These are phyloP conservation scores for Elaphurus davidianus DNA, from an alignment of 2,113 vertebrate species.

Conservation along the genomic window DNA sequence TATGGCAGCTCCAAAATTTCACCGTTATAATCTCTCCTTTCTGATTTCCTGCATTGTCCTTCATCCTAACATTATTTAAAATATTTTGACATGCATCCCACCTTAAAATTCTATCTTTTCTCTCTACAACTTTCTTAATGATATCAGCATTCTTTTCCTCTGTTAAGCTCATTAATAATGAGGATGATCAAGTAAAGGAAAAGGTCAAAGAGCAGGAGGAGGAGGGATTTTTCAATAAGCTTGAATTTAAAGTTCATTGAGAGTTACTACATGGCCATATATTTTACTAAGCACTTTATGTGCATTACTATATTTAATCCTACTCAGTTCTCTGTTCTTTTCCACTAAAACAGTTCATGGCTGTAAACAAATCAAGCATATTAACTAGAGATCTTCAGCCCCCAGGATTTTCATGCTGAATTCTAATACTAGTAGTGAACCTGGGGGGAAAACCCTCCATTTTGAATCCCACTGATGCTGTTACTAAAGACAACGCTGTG, in stretches of 20 bases:
- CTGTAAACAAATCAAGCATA: neutral
- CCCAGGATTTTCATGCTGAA: neutral
- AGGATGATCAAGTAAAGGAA: neutral
- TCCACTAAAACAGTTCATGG: neutral
- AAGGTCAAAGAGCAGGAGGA: neutral
- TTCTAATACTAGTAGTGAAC: neutral
- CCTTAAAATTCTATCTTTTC: neutral
- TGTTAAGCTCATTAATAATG: neutral
- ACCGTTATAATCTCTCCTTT: neutral
- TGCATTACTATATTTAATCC: neutral
- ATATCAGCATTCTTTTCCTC: neutral
- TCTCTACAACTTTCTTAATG: neutral
- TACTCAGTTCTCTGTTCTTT: neutral
- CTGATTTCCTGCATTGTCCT: neutral
- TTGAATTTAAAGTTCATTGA: neutral
- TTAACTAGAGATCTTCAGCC: rapidly evolving
- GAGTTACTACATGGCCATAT: neutral
- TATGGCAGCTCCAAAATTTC: neutral
- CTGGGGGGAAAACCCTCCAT: neutral
- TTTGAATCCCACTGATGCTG: neutral
- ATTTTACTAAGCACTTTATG: neutral
- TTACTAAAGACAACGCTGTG: neutral
- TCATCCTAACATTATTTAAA: neutral
- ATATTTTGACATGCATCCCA: neutral
- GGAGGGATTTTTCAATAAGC: neutral